These are phyloP conservation scores for Haemorhous mexicanus DNA, from an alignment of 2,113 vertebrate species.

Conservation along the genomic window DNA sequence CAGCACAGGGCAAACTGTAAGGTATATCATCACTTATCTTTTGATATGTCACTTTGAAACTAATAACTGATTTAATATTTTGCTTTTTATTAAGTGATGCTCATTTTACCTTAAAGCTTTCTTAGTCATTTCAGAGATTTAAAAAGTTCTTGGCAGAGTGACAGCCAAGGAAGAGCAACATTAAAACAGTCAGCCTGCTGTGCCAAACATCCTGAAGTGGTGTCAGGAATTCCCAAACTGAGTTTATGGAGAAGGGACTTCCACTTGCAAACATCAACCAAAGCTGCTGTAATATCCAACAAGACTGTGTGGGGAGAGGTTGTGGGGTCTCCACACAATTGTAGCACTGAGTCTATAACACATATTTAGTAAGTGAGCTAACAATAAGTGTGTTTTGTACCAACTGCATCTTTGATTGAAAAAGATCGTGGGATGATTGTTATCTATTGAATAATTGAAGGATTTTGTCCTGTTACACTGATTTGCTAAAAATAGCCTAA, in stretches of 20 bases:
- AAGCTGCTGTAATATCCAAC: not conserved
- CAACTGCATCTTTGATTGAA: not conserved
- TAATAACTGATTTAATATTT: not conserved
- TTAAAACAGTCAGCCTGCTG: not conserved
- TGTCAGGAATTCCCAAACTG: not conserved
- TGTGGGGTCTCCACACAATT: not conserved
- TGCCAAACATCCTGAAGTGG: not conserved
- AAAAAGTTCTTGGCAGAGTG: not conserved
- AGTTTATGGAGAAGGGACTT: not conserved
- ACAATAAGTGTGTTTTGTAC: not conserved
- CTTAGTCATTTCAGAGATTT: not conserved
- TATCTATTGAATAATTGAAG: not conserved
- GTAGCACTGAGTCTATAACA: not conserved
- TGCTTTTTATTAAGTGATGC: not conserved
- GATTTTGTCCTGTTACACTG: not conserved
- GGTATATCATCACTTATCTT: not conserved
- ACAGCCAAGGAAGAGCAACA: not conserved
- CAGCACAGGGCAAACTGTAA: not conserved
- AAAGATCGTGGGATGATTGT: not conserved
- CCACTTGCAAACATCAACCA: not conserved
- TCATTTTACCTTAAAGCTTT: not conserved
- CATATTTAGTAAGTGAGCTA: not conserved
- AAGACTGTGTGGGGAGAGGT: not conserved
- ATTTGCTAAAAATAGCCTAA: constrained; percentile 23
- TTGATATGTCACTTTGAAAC: not conserved